phyloP scores from a whole-genome alignment of 2,797 vertebrate species.

The Peromyscus aztecus region DNA sequence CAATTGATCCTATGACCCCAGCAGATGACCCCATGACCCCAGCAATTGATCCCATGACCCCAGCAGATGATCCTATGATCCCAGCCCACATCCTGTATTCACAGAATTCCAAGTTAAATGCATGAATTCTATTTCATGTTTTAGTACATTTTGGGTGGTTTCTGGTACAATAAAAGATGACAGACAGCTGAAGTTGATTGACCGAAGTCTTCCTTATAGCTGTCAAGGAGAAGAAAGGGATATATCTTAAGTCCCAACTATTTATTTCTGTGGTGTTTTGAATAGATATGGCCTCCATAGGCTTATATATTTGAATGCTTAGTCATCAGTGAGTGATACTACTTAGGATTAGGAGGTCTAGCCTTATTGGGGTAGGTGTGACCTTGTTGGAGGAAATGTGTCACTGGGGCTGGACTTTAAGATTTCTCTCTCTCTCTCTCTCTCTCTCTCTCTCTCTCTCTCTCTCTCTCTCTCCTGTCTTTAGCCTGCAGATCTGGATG shows the following conservation, averaged over 20 bases:
- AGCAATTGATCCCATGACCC: not conserved
- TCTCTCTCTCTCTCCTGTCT: not conserved
- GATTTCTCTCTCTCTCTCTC: not conserved
- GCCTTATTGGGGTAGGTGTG: not conserved
- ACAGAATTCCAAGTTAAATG: slow-evolving; percentile 37
- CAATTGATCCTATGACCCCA: slow-evolving; percentile 20
- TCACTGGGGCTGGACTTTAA: not conserved
- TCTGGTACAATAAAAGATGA: not conserved
- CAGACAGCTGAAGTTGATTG: not conserved
- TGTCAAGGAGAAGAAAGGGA: not conserved
- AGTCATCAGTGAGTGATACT: not conserved
- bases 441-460: not conserved
- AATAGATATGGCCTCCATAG: not conserved
- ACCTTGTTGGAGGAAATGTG: not conserved
- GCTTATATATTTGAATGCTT: not conserved
- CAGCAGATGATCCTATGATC: not conserved
- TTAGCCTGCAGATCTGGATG: not conserved
- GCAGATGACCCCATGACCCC: not conserved
- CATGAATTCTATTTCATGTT: not conserved
- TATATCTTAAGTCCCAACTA: slow-evolving; percentile 14
- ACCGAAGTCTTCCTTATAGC: not conserved
- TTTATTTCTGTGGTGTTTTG: not conserved
- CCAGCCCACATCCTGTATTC: not conserved
- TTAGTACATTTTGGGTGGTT: not conserved
- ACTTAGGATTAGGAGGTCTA: not conserved